Conservation (phyloP, 2,797 vertebrate genomes). For the Falco peregrinus region DNA sequence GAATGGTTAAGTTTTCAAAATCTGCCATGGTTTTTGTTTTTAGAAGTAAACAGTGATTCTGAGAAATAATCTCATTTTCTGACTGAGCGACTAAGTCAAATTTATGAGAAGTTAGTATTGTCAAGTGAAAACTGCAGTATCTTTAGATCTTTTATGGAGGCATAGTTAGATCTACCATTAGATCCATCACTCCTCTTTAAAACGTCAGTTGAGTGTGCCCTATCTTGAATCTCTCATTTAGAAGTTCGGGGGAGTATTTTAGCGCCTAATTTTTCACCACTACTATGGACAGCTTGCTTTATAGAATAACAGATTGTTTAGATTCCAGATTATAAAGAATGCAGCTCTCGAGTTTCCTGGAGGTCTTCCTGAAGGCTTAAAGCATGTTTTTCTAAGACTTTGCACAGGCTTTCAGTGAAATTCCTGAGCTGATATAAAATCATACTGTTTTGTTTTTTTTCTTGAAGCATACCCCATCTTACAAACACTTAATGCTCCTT, state of each 20-base stretch:
- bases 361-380: neutral
- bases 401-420: neutral
- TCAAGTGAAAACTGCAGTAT: neutral
- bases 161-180: neutral
- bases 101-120: neutral
- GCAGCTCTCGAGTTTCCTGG: neutral
- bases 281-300: neutral
- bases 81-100: neutral
- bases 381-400: slow-evolving; percentile 1
- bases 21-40: neutral
- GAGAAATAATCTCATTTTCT: neutral
- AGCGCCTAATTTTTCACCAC: neutral
- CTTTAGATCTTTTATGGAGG: neutral
- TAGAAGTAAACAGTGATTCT: neutral
- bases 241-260: neutral
- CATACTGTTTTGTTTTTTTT: neutral
- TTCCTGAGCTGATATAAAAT: slow-evolving; percentile 19
- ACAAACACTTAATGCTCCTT: neutral
- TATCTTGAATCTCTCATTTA: neutral
- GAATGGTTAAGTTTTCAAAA: neutral
- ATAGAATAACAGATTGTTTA: neutral
- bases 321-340: slow-evolving; percentile 1
- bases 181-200: neutral
- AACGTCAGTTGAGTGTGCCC: neutral
- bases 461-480: neutral